A percentile compares a stretch with the other conserved stretches of the same genome.
Conservation (phyloP, 2,797 vertebrate species). For the Pogonophryne albipinna region DNA sequence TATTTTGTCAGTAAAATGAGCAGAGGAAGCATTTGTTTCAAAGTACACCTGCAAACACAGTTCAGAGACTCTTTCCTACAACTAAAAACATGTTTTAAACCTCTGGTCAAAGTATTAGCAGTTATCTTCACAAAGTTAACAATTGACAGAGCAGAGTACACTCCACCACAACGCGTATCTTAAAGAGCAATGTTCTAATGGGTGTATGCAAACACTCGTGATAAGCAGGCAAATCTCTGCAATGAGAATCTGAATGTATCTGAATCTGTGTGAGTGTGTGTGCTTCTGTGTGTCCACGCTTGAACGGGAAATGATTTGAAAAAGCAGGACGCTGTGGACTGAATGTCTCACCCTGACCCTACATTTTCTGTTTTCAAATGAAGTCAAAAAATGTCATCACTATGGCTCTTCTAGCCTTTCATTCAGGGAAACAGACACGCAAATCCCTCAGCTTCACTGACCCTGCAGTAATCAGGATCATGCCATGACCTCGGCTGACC, state of each 20-base stretch:
- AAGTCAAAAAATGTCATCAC: not conserved
- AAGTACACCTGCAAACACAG: conserved; percentile 30
- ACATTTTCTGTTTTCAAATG: conserved; percentile 3
- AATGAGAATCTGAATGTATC: conserved; percentile 10
- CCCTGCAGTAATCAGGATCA: conserved; percentile 54
- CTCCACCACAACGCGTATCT: conserved; percentile 18
- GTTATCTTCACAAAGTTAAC: conserved; percentile 74
- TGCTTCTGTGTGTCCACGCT: not conserved
- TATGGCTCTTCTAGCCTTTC: conserved; percentile 13
- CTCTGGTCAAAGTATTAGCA: conserved; percentile 76
- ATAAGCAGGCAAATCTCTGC: conserved; percentile 59
- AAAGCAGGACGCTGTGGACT: conserved; percentile 1
- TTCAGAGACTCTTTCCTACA: conserved; percentile 53
- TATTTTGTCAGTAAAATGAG: not conserved
- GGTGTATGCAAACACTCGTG: conserved; percentile 55
- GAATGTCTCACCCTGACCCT: not conserved
- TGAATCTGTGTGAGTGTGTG: not conserved
- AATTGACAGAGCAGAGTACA: conserved; percentile 72
- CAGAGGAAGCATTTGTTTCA: conserved; percentile 3
- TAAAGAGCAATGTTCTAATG: conserved; percentile 61
- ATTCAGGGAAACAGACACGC: conserved; percentile 36
- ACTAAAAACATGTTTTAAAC: conserved; percentile 45
- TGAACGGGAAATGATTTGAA: not conserved
- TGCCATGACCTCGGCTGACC: conserved; percentile 42
- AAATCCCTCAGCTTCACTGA: conserved; percentile 49